These are phyloP conservation scores for Drosophila quasianomalipes DNA, from an alignment of 2,888 invertebrate species.

Conservation along the genomic window DNA sequence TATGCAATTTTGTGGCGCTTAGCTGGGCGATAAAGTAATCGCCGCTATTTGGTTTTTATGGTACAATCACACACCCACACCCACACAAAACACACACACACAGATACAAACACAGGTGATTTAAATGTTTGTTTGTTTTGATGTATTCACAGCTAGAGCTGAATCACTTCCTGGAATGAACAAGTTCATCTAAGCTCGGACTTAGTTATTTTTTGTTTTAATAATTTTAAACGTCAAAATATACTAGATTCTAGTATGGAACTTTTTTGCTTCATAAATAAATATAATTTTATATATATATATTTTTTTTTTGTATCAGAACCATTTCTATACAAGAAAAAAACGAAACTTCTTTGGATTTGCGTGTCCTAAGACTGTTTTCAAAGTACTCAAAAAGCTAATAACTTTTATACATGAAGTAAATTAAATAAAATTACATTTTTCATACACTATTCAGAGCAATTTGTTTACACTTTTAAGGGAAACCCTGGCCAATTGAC, in stretches of 20 bases:
- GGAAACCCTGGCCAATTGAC: not conserved
- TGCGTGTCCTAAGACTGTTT: not conserved
- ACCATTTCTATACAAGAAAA: too few species aligned
- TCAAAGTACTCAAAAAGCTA: not conserved
- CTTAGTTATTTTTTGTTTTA: not conserved
- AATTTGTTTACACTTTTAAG: not conserved
- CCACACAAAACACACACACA: constrained; percentile 6
- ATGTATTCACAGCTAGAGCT: constrained; percentile 12
- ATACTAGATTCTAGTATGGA: not conserved
- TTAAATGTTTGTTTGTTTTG: constrained; percentile 13
- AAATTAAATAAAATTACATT: not conserved
- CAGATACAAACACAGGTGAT: constrained; percentile 2
- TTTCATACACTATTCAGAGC: not conserved
- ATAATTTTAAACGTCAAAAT: not conserved
- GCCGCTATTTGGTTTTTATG: constrained; percentile 79
- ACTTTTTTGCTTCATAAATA: not conserved
- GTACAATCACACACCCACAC: constrained; percentile 20
- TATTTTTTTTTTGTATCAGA: not conserved
- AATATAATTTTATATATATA: not conserved
- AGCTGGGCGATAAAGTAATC: constrained; percentile 76
- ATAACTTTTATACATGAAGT: not conserved
- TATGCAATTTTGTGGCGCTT: constrained; percentile 81
- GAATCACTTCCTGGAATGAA: constrained; percentile 16
- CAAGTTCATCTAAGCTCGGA: constrained; percentile 8
- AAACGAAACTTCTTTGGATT: not conserved